Conservation (phyloP, 1,140 invertebrate genomes). For the Aphelenchoides avenae region DNA sequence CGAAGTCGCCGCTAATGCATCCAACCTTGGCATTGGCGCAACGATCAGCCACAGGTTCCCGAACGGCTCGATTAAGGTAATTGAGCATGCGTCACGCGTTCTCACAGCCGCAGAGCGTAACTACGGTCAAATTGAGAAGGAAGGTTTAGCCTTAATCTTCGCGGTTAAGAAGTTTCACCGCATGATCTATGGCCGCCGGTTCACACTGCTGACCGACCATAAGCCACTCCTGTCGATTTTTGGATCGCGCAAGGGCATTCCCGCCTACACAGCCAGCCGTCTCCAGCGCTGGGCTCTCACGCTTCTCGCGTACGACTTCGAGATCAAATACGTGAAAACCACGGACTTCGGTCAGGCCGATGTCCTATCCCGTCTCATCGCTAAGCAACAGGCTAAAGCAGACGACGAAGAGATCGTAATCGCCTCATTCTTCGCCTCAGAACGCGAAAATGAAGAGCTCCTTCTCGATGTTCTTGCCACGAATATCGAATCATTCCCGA, state of each 20-base stretch:
- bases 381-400: constrained; percentile 7
- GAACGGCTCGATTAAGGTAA: constrained; percentile 35
- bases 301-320: constrained; percentile 9
- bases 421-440: constrained; percentile 10
- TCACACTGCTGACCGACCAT: constrained; percentile 17
- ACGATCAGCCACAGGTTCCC: constrained; percentile 36
- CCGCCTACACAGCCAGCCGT: constrained; percentile 10
- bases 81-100: no score
- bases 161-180: constrained; percentile 19
- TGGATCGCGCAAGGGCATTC: constrained; percentile 14
- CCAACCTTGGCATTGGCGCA: constrained; percentile 43
- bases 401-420: constrained; percentile 17
- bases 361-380: constrained; percentile 10
- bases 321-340: constrained; percentile 18
- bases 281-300: constrained; percentile 18
- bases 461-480: neutral
- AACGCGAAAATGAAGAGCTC: no score
- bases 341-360: constrained; percentile 12
- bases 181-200: constrained; percentile 12
- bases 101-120: no score
- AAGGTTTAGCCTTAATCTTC: constrained; percentile 11
- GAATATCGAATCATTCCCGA: neutral
- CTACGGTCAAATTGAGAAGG: no score
- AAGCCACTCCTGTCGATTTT: constrained; percentile 18
- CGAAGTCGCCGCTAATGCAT: constrained; percentile 47